Percentiles rank a stretch among this genome's conserved stretches.
These are phyloP conservation scores for Pygocentrus nattereri DNA, from an alignment of 2,797 vertebrate species.

Conservation along the genomic window DNA sequence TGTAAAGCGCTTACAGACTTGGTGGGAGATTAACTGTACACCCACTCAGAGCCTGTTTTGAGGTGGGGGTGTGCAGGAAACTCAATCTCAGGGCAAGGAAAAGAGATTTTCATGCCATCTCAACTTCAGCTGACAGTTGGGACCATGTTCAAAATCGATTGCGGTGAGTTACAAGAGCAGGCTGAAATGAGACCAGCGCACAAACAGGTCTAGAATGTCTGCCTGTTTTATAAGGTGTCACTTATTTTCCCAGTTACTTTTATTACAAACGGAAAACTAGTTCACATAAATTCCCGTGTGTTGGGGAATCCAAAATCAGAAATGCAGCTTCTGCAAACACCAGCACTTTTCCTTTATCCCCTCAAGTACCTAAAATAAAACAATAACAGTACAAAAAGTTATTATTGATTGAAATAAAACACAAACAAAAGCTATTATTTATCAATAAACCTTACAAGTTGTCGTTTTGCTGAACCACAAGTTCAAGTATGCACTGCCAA, in stretches of 20 bases:
- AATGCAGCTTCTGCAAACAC: conserved; percentile 57
- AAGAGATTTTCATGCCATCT: conserved; percentile 64
- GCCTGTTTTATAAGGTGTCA: conserved; percentile 65
- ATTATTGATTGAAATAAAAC: too few species aligned
- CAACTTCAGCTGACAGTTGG: conserved; percentile 65
- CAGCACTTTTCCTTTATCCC: background rate
- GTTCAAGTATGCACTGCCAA: too few species aligned
- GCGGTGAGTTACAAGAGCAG: conserved; percentile 56
- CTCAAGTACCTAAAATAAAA: too few species aligned
- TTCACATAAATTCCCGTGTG: conserved; percentile 69
- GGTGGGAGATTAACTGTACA: conserved; percentile 53
- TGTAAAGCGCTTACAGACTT: conserved; percentile 47
- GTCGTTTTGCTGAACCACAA: too few species aligned
- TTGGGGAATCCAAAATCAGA: conserved; percentile 65
- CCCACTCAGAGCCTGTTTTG: conserved; percentile 18
- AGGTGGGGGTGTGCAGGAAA: conserved; percentile 57
- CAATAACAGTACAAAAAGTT: too few species aligned
- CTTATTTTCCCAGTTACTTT: conserved; percentile 58
- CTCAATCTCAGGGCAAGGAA: conserved; percentile 60
- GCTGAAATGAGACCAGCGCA: conserved; percentile 60
- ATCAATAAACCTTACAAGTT: too few species aligned
- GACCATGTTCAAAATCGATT: conserved; percentile 65
- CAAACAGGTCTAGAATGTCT: conserved; percentile 69
- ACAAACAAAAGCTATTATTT: too few species aligned
- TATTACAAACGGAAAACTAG: conserved; percentile 51